Evolutionary conservation across 2,888 invertebrate species (phyloP), one percentile per base, ranked within the genome.

Genomic region (Gerris lacustris): DNA sequence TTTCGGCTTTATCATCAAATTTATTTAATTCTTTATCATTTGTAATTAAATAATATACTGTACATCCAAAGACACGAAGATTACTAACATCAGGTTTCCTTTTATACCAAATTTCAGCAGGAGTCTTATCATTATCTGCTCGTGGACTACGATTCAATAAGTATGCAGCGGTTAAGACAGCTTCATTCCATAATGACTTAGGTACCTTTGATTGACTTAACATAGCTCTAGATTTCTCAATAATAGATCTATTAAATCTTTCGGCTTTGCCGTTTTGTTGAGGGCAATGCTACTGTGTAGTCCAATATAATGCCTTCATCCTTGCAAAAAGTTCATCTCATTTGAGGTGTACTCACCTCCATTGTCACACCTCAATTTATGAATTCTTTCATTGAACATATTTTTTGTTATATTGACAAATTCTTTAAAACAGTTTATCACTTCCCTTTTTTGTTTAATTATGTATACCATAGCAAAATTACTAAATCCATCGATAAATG

Each of bases 391-490:
- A n/a, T 70, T 73, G 44, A 70, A 75, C 70, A 77, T 73, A 43
- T 75, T 77, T 75, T 79, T 78, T n/a, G 76, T 76, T 63, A 74
- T 67, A 6, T 47, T 67, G 67, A 78, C 76, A 72, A 78, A 78
- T 45, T 77, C 70, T 66, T 70, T 70, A 73, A 78, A 78, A 6
- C 67, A 71, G 5, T 72, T 66, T 6, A 75, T 71, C 45, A 78
- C 77, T 73, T 80, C 77, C 66, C 71, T 68, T 75, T 81, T 80
- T 45, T 73, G 73, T 70, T 79, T 78, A 18, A 80, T 71, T 73
- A 79, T 77, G 74, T 79, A 79, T 15, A 72, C 71, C 62, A 73
- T 74, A 5, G 72, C 63, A 63, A 69, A 74, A 47, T 73, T 68
- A 0, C 73, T 72, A 55, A 69, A 69, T 67, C 75, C 74, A 63